phyloP scores from a whole-genome alignment of 2,113 vertebrate genomes.

The Callocephalon fimbriatum region DNA sequence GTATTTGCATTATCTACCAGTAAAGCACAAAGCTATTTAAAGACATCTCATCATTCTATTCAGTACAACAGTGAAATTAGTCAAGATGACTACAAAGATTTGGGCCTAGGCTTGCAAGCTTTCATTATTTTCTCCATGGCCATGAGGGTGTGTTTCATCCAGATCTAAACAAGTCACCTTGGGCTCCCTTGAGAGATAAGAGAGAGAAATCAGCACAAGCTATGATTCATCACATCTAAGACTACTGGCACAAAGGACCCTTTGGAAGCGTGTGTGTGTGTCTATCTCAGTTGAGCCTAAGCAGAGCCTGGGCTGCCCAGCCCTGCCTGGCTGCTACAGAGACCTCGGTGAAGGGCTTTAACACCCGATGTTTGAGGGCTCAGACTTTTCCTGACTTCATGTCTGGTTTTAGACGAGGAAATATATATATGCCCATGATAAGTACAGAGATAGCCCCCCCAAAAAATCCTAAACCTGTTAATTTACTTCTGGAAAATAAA shows the following conservation, averaged over 20 bases:
- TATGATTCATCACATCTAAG: background rate
- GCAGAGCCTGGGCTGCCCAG: background rate
- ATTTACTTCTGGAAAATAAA: background rate
- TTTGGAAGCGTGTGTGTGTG: background rate
- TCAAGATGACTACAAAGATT: slow-evolving; percentile 2
- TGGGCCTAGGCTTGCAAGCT: slow-evolving; percentile 5
- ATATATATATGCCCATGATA: background rate
- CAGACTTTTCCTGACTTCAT: background rate
- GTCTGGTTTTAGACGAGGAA: background rate
- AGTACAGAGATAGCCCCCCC: background rate
- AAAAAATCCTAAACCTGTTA: background rate
- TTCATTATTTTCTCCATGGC: background rate
- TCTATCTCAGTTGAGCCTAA: accelerated
- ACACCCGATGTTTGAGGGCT: background rate
- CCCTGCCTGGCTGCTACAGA: background rate
- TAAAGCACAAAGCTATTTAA: background rate
- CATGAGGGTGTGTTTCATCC: slow-evolving; percentile 43
- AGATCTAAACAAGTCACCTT: slow-evolving; percentile 37
- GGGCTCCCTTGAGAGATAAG: slow-evolving; percentile 8
- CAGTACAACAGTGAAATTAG: background rate
- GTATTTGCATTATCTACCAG: background rate
- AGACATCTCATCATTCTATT: background rate
- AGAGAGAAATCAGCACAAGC: background rate
- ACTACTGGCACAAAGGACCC: background rate
- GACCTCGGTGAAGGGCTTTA: background rate